Percentiles rank a stretch among this genome's conserved stretches.
phyloP scores from a whole-genome alignment of 1,140 invertebrate species.

The Temnothorax longispinosus region DNA sequence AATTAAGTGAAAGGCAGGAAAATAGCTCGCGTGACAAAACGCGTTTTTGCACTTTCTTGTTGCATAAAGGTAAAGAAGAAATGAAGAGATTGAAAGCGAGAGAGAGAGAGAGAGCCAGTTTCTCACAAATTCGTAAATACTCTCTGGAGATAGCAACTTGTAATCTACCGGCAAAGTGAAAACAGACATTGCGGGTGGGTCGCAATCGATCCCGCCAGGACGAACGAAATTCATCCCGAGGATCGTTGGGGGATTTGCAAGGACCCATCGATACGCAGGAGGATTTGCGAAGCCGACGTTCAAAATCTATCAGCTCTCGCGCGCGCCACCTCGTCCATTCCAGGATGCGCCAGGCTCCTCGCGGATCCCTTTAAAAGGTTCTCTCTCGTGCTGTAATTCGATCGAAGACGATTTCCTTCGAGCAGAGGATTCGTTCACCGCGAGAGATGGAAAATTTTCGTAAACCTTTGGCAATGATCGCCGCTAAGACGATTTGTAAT shows the following conservation, averaged over 20 bases:
- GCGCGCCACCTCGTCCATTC: constrained; percentile 44
- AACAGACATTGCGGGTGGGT: constrained; percentile 48
- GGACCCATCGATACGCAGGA: constrained; percentile 56
- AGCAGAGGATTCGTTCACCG: background rate
- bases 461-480: constrained; percentile 6
- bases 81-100: background rate
- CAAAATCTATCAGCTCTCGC: constrained; percentile 50
- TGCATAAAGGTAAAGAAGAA: background rate
- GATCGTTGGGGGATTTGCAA: constrained; percentile 53
- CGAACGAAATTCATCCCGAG: constrained; percentile 50
- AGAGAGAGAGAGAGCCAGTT: background rate
- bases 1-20: background rate
- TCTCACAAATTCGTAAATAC: constrained; percentile 23
- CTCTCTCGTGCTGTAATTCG: constrained; percentile 38
- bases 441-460: constrained; percentile 2
- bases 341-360: constrained; percentile 4
- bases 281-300: constrained; percentile 59
- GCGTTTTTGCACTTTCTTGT: background rate
- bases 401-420: constrained; percentile 48
- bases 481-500: background rate
- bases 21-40: background rate
- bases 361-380: constrained; percentile 51
- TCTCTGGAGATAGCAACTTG: constrained; percentile 35
- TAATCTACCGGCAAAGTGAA: constrained; percentile 58
- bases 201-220: constrained; percentile 36